These are phyloP conservation scores for Sinohyriopsis cumingii DNA, from an alignment of 2,888 invertebrate genomes.

Conservation along the genomic window DNA sequence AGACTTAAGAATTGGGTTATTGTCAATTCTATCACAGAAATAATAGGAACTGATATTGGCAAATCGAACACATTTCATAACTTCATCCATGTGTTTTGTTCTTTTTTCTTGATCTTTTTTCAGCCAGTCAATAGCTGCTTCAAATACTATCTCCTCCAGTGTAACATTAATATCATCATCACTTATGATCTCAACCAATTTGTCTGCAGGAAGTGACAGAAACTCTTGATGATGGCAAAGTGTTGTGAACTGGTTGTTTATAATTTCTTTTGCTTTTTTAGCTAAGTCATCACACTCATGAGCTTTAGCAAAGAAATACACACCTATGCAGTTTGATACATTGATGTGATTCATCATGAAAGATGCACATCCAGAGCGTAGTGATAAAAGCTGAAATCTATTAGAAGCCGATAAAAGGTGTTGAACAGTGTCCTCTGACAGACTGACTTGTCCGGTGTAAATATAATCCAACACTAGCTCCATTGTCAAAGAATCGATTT, in stretches of 20 bases:
- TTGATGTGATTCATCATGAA: constrained; percentile 69
- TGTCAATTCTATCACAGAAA: constrained; percentile 69
- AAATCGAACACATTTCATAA: constrained; percentile 67
- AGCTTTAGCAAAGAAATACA: constrained; percentile 69
- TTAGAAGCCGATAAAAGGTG: constrained; percentile 68
- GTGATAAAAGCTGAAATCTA: constrained; percentile 65
- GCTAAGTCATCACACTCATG: constrained; percentile 64
- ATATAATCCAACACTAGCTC: constrained; percentile 66
- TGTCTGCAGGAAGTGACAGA: constrained; percentile 64
- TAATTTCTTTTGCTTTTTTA: constrained; percentile 60
- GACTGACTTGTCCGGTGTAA: constrained; percentile 64
- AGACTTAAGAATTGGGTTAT: constrained; percentile 47
- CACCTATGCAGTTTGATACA: constrained; percentile 67
- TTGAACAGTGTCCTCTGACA: constrained; percentile 67
- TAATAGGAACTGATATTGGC: constrained; percentile 69
- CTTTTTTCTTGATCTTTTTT: constrained; percentile 46
- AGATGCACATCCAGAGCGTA: constrained; percentile 67
- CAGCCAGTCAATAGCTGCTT: constrained; percentile 67
- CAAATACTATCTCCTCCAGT: constrained; percentile 64
- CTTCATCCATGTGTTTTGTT: constrained; percentile 41
- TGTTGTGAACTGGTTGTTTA: constrained; percentile 56
- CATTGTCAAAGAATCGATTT: constrained; percentile 63
- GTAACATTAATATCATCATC: constrained; percentile 66
- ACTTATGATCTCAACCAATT: constrained; percentile 65
- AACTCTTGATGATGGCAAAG: constrained; percentile 67